Base-by-base conservation (phyloP, 2,113 vertebrate species). In the Tychaedon coryphoeus region DNA sequence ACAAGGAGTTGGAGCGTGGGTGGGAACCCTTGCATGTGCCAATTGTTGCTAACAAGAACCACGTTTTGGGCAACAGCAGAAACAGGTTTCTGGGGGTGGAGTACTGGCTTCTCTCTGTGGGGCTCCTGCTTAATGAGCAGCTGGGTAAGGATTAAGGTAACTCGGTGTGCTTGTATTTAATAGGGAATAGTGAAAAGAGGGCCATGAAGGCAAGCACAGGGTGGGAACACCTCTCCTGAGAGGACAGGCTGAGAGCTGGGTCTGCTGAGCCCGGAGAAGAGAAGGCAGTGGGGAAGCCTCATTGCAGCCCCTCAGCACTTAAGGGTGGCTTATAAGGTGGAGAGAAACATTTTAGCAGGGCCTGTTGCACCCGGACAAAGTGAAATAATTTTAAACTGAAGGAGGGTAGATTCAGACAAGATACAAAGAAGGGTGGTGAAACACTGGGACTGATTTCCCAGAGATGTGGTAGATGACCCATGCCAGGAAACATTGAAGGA, bases 211-310 rank as follows among this genome's bases (percentile, higher is more conserved):
- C 10, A 8, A 65, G 42, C 25, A 25, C 20, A 23, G 33, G 12
- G 8, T 0, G 2, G 66, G 56, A 88, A 0, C 3, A n/a, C 4
- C 12, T 74, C 6, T 54, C 2, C 8, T 33, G 2, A 57, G 36
- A 53, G 2, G 24, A 48, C 8, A 70, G 36, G 16, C 24, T 88
- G 56, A 53, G n/a, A 43, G 4, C 1, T 66, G 19, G 4, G 10
- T 5, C 58, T 71, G 13, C 36, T 69, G 15, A 51, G 8, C 33
- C 29, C 70, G 26, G 26, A 50, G 48, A 25, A 83, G 13, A 16
- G 33, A 42, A 47, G 20, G 18, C 42, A 67, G 14, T 2, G 2
- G 17, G 19, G 18, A 80, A 3, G 28, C 5, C 28, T 48, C 29
- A 13, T 8, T 22, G 58, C 0, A 3, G 28, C 10, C 19, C n/a